A percentile compares a stretch with the other conserved stretches of the same genome.
These are phyloP conservation scores for Leptestheria dahalacensis DNA, from an alignment of 1,140 invertebrate species.

Conservation along the genomic window DNA sequence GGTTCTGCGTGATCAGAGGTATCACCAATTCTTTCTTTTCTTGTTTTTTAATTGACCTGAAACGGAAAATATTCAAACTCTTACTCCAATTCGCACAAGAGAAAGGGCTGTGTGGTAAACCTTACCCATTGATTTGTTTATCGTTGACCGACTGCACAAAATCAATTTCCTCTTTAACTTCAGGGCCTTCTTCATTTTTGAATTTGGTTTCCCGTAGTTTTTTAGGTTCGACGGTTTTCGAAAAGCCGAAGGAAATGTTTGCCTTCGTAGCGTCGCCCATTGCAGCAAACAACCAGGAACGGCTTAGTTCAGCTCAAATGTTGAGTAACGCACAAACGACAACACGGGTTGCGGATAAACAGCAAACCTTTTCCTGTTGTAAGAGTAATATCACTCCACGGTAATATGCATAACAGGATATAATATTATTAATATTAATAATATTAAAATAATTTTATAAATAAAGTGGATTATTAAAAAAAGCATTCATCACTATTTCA, in stretches of 20 bases:
- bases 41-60: constrained; percentile 17
- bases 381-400: no score
- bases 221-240: background rate
- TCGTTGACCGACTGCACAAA: constrained; percentile 16
- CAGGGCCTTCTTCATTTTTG: background rate
- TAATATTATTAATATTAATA: no score
- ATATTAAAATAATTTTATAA: no score
- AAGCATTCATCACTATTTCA: no score
- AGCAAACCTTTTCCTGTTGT: background rate
- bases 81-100: background rate
- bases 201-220: background rate
- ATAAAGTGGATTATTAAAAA: no score
- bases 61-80: background rate
- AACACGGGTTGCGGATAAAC: background rate
- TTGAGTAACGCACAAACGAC: background rate
- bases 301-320: background rate
- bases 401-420: no score
- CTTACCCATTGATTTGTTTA: constrained; percentile 19
- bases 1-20: constrained; percentile 30
- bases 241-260: background rate
- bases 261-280: background rate
- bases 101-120: background rate
- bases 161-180: constrained; percentile 17
- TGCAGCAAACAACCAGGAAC: background rate
- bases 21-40: constrained; percentile 29